A percentile compares a stretch with the other conserved stretches of the same genome.
phyloP scores from a whole-genome alignment of 2,113 vertebrate species.

The Elgaria multicarinata region DNA sequence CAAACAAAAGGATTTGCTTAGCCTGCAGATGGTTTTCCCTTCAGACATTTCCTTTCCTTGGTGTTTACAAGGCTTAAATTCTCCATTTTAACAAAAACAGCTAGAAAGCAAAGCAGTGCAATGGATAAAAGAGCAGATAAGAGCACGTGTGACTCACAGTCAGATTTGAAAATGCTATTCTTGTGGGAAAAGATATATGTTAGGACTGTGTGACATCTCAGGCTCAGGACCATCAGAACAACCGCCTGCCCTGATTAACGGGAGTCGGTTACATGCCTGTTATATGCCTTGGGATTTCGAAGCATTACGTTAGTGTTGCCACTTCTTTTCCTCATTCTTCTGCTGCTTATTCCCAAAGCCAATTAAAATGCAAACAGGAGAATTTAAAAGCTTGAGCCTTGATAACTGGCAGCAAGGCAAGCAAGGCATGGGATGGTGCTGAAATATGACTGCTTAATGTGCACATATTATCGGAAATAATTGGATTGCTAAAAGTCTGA shows the following conservation, averaged over 20 bases:
- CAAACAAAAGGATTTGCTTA: conserved; percentile 6
- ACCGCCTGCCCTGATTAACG: conserved; percentile 18
- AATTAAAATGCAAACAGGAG: conserved; percentile 81
- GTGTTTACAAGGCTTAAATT: conserved; percentile 38
- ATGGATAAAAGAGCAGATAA: conserved; percentile 26
- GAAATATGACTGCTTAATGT: conserved; percentile 74
- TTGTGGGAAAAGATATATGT: conserved; percentile 7
- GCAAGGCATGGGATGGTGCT: conserved; percentile 68
- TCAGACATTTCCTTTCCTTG: neutral
- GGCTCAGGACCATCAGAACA: conserved; percentile 32
- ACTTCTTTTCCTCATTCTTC: conserved; percentile 70
- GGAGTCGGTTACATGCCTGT: conserved; percentile 43
- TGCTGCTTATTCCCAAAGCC: conserved; percentile 72
- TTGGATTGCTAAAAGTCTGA: conserved; percentile 78
- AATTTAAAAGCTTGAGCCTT: conserved; percentile 67
- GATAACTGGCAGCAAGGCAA: conserved; percentile 76
- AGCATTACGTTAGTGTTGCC: conserved; percentile 63
- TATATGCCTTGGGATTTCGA: conserved; percentile 52
- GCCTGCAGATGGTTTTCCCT: neutral
- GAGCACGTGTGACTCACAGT: conserved; percentile 7
- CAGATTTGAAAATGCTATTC: conserved; percentile 40
- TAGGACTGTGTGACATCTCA: conserved; percentile 42
- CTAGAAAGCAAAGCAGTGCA: conserved; percentile 45
- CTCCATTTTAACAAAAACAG: conserved; percentile 20
- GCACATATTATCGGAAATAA: conserved; percentile 78